Conservation (phyloP, 2,888 invertebrate genomes). For the Eupithecia tripunctaria region DNA sequence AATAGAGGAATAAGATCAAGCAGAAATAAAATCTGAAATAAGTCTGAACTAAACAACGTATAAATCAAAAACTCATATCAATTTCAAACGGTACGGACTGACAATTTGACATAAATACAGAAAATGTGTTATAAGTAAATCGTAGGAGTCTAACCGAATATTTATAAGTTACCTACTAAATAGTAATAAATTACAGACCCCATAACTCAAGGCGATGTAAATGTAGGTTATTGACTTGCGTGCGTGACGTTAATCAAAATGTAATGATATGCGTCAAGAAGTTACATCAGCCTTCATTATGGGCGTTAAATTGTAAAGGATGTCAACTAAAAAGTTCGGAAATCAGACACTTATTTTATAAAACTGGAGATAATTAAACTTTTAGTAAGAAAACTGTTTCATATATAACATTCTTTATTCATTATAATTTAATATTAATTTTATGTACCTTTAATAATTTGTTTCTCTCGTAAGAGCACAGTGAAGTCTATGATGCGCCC, state of each 20-base stretch:
- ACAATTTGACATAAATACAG: neutral
- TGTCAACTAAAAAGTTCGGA: neutral
- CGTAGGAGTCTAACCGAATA: neutral
- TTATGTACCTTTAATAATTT: neutral
- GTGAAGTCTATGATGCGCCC: neutral
- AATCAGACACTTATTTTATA: neutral
- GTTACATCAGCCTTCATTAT: conserved; percentile 12
- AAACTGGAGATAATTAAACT: neutral
- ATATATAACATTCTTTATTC: too few relatives aligned
- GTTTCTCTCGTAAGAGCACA: neutral
- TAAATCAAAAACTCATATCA: too few relatives aligned
- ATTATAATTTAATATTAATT: too few relatives aligned
- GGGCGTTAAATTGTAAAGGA: conserved; percentile 21
- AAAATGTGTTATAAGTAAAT: neutral
- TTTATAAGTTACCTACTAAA: conserved; percentile 14
- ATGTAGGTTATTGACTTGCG: conserved; percentile 38
- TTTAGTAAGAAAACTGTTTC: too few relatives aligned
- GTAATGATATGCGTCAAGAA: conserved; percentile 35
- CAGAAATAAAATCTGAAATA: neutral
- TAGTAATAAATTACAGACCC: conserved; percentile 25
- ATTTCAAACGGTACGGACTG: too few relatives aligned
- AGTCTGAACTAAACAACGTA: neutral
- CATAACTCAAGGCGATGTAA: conserved; percentile 28
- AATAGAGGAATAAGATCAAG: neutral
- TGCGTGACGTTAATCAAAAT: conserved; percentile 38